Evolutionary conservation across 2,888 invertebrate species (phyloP), one percentile per base, ranked within the genome.

Genomic region (Seira sanloemensis): DNA sequence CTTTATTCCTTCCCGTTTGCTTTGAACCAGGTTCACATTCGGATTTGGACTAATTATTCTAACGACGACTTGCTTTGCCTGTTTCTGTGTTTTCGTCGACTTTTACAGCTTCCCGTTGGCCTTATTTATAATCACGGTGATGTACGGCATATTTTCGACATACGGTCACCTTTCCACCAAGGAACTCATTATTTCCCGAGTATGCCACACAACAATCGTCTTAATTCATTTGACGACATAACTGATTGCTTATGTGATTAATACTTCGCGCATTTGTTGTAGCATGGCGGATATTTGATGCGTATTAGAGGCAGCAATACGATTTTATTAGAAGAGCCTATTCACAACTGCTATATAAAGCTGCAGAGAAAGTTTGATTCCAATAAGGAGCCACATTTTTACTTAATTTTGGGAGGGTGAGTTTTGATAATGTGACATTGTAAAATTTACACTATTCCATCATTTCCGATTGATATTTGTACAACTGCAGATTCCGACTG

Each of bases 331-430:
- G 82, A 82, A 16, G 82, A 82, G 50, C 82, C 82, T 18, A 66
- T 82, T 23, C 82, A 82, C 19, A 82, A 82, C 26, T 82, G 82
- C 21, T 82, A 82, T 58, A 82, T 82, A 9, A 82, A 82, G 37
- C 27, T 82, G 19, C 82, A 82, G 21, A 65, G 82, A 77, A 82
- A 82, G 18, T 82, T 37, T 26, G 82, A 82, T 25, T 66, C 76
- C 1, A 76, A 76, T 21, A 76, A 25, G 23, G 46, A 62, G 16
- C 72, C 82, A 1, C 82, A 82, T 76, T 82, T 65, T 58, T 82
- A 77, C 23, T 54, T 82, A 54, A 82, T 82, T 82, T 77, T 82
- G 16, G 82, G 82, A 76, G 82, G 82, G 82, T 82, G 25, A 75
- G 62, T 58, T 23, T 21, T n/a, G n/a, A n/a, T n/a, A n/a, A n/a